Evolutionary conservation across 2,113 vertebrate species (phyloP), one percentile per base, ranked within the genome.

Genomic region (Chamaetylas fuelleborni): DNA sequence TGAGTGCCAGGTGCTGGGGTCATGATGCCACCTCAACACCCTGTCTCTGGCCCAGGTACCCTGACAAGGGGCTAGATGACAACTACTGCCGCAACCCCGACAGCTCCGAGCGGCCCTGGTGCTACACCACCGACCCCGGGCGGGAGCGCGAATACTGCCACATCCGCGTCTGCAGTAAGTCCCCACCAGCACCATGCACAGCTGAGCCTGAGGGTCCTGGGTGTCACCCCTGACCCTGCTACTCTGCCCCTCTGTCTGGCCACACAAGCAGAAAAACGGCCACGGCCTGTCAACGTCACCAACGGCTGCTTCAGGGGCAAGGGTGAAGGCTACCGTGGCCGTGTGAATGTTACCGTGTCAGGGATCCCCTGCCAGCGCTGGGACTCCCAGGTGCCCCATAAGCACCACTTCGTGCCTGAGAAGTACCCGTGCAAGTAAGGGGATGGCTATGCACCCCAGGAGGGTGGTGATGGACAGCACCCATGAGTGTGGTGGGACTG

Each of bases 21-120:
- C 1, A 33, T 9, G 23, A n/a, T 60, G 48, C 16, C 25, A 43
- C 48, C 8, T 36, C 67, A 93, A 2, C 18, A 67, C 36, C 23
- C 28, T 7, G 0, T 64, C 50, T 96, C 62, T 14, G 36, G n/a
- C 34, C 11, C 90, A 99, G 99, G 95, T 99, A 99, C 91, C 99
- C 98, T 0, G 99, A 99, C 92, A 99, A 99, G 96, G 98, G 98
- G 57, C 96, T 99, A 79, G 98, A 99, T 11, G 99, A 99, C 96
- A 99, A 99, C 97, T 99, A 99, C 92, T 99, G 99, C 90, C 99
- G 99, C 70, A 99, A 99, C 80, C 99, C 99, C 0, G 99, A 99
- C 28, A 98, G 98, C 61, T 99, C 99, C 0, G 99, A 99, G 12
- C 96, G 98, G 57, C 99, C 99, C 66, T 99, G 99, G 99, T 99